Percentiles rank a stretch among this genome's conserved stretches.
Evolutionary conservation across 2,113 vertebrate genomes (phyloP).

Genomic region (Misgurnus mizolepis): DNA sequence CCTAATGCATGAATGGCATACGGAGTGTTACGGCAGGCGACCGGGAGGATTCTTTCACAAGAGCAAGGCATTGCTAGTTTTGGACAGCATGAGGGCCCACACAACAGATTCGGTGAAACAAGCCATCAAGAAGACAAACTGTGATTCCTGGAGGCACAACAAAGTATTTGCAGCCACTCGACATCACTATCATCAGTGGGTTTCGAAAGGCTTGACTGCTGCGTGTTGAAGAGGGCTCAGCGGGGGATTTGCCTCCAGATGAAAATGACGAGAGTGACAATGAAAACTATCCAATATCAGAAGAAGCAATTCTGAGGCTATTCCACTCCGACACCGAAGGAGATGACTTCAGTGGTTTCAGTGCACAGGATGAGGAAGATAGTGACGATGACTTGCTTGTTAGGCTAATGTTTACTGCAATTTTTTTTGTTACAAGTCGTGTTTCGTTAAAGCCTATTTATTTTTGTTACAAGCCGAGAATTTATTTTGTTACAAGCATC

Average conservation of each 20-base stretch:
- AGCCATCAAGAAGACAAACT: no score
- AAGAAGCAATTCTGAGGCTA: not conserved
- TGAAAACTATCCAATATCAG: not conserved
- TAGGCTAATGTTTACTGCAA: slow-evolving; percentile 16
- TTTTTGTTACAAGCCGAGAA: not conserved
- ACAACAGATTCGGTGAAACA: no score
- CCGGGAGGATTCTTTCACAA: slow-evolving; percentile 7
- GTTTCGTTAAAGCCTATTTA: not conserved
- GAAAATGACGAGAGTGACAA: slow-evolving; percentile 30
- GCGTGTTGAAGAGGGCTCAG: not conserved
- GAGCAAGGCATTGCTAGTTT: not conserved
- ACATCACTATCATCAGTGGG: no score
- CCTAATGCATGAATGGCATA: slow-evolving; percentile 6
- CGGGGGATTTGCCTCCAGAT: not conserved
- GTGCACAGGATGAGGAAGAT: no score
- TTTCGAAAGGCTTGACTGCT: no score
- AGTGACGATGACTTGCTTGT: slow-evolving; percentile 14
- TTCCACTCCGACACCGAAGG: slow-evolving; percentile 23
- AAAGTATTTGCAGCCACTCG: no score
- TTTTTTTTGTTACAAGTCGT: not conserved
- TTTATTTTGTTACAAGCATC: no score
- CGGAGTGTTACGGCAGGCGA: not conserved
- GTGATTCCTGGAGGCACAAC: no score
- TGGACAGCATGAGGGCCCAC: no score
- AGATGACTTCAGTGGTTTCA: not conserved